These are phyloP conservation scores for Dynastes grantii DNA, from an alignment of 2,888 invertebrate genomes.

Conservation along the genomic window DNA sequence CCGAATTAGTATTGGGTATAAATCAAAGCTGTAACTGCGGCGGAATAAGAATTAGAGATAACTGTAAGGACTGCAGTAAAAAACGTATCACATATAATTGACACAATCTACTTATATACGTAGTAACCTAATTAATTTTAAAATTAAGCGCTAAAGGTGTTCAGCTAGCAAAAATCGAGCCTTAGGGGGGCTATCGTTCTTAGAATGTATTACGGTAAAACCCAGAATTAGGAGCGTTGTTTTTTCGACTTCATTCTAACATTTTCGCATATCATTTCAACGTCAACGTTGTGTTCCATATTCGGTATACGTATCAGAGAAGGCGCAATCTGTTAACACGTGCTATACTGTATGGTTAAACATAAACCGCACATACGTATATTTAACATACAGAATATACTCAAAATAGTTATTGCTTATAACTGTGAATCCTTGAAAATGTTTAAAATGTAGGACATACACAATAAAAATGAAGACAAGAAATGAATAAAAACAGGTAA, in stretches of 20 bases:
- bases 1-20: constrained; percentile 22
- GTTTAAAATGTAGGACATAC: too few species aligned
- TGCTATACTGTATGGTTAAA: too few species aligned
- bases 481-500: too few species aligned
- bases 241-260: constrained; percentile 17
- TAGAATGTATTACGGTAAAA: constrained; percentile 44
- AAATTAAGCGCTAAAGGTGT: constrained; percentile 35
- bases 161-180: constrained; percentile 34
- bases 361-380: too few species aligned
- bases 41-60: constrained; percentile 46
- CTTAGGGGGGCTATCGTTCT: constrained; percentile 12
- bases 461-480: too few species aligned
- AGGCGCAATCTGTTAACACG: too few species aligned
- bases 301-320: neutral
- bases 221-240: constrained; percentile 23
- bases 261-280: constrained; percentile 20
- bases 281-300: neutral
- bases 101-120: constrained; percentile 46
- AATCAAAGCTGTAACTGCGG: constrained; percentile 14
- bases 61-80: constrained; percentile 42
- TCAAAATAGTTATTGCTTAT: too few species aligned
- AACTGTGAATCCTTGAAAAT: too few species aligned
- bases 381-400: too few species aligned
- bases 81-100: constrained; percentile 42
- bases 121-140: constrained; percentile 39